Evolutionary conservation across 2,888 invertebrate genomes (phyloP).

Genomic region (Meghimatium bilineatum): DNA sequence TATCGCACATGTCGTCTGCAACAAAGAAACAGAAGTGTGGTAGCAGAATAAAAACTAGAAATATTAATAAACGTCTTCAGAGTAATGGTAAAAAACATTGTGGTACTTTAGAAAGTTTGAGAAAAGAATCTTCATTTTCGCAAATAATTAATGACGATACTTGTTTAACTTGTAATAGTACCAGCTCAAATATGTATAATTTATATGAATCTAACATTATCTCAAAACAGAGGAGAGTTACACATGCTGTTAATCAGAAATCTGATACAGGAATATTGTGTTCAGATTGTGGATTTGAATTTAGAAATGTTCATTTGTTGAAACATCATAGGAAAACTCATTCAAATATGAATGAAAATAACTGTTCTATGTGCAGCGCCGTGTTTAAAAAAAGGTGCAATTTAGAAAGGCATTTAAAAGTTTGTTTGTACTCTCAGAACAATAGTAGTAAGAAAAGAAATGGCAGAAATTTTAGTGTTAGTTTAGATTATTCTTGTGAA

Average conservation of each 20-base stretch:
- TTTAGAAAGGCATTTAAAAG: conserved; percentile 3
- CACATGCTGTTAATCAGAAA: not conserved
- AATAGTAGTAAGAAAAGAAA: not conserved
- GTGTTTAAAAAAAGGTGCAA: not conserved
- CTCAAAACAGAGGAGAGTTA: not conserved
- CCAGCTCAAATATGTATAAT: not conserved
- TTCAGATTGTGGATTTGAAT: not conserved
- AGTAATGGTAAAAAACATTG: not conserved
- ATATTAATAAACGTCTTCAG: not conserved
- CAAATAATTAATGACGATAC: not conserved
- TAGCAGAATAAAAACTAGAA: not conserved
- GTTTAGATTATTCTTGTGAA: not conserved
- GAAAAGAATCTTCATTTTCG: not conserved
- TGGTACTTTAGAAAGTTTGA: not conserved
- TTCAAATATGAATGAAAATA: not conserved
- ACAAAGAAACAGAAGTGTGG: not conserved
- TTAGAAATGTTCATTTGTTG: not conserved
- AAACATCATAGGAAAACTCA: conserved; percentile 9
- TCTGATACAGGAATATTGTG: not conserved
- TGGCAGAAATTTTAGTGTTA: not conserved
- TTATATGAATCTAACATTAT: not conserved
- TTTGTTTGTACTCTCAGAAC: not conserved
- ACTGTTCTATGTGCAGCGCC: not conserved
- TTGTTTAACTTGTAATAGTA: not conserved
- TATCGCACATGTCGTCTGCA: not conserved